Conservation (phyloP, 1,140 invertebrate genomes). For the Streblospio benedicti region DNA sequence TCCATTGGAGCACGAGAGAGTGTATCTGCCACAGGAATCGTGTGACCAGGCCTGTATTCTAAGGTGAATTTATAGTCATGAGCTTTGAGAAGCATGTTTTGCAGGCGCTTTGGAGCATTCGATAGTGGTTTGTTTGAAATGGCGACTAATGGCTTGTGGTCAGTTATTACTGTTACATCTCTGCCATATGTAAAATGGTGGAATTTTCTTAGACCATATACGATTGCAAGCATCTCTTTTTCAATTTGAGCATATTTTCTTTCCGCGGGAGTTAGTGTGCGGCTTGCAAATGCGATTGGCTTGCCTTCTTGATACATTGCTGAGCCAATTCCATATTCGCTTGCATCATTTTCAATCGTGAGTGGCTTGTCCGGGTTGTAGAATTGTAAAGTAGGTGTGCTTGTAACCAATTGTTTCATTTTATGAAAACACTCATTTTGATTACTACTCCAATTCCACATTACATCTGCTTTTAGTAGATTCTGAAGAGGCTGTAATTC, state of each 20-base stretch:
- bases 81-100: neutral
- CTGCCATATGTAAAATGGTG: constrained; percentile 46
- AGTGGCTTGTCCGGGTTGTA: constrained; percentile 28
- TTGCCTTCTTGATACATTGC: constrained; percentile 32
- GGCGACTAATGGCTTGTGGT: too few relatives aligned
- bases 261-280: constrained; percentile 40
- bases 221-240: constrained; percentile 48
- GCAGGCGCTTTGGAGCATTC: constrained; percentile 11
- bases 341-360: constrained; percentile 31
- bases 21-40: neutral
- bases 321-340: constrained; percentile 30
- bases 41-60: neutral
- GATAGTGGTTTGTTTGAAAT: too few relatives aligned
- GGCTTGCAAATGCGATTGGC: constrained; percentile 42
- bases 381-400: constrained; percentile 22
- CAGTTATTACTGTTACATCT: too few relatives aligned
- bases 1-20: neutral
- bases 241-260: constrained; percentile 49
- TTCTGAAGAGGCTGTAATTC: constrained; percentile 21
- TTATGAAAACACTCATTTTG: neutral
- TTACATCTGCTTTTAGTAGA: constrained; percentile 14
- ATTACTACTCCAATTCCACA: constrained; percentile 4
- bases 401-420: neutral
- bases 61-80: neutral
- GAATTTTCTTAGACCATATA: constrained; percentile 50